Evolutionary conservation across 2,797 vertebrate species (phyloP), one percentile per base, ranked within the genome.

Genomic region (Coluber constrictor): DNA sequence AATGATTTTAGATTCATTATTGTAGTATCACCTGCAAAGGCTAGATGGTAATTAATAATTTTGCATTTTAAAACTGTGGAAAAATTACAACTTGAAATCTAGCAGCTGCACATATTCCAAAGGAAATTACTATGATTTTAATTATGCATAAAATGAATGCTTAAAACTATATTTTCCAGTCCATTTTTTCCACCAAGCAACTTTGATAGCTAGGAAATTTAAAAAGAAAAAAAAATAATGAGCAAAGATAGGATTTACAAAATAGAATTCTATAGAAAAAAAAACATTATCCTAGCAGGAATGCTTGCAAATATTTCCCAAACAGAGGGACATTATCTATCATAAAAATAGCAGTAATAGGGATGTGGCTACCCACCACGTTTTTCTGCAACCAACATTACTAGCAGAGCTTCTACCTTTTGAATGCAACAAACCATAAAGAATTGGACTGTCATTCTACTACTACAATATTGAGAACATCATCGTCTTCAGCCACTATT

Each of bases 211-310:
- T 92, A 92, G 93, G 93, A 92, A 88, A 92, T 94, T 95, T 93
- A 95, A 95, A 96, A 93, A 59, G 25, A 63, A 29, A 90, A 29
- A 90, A 12, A 93, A 96, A 93, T 93, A 92, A 87, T 94, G 94
- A 63, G 27, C 57, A 94, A 92, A 47, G 29, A 93, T 12, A 43
- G 89, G 74, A 47, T n/a, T 92, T 93, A 29, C 43, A 54, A 93
- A 74, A 90, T 23, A 93, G 59, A n/a, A 51, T 91, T 63, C n/a
- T 92, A 92, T 94, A 93, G 90, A 37, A 47, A 87, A 23, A 70
- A 92, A 95, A 94, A 94, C 90, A 94, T 93, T 95, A 32, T 25
- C 32, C 43, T 59, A 47, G 37, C 12, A 47, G 79, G 5, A 43
- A 86, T 63, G 10, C 59, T 87, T 27, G 12, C 60, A 56, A 11